A percentile compares a stretch with the other conserved stretches of the same genome.
Conservation (phyloP, 1,140 invertebrate genomes). For the Oryzaephilus surinamensis region DNA sequence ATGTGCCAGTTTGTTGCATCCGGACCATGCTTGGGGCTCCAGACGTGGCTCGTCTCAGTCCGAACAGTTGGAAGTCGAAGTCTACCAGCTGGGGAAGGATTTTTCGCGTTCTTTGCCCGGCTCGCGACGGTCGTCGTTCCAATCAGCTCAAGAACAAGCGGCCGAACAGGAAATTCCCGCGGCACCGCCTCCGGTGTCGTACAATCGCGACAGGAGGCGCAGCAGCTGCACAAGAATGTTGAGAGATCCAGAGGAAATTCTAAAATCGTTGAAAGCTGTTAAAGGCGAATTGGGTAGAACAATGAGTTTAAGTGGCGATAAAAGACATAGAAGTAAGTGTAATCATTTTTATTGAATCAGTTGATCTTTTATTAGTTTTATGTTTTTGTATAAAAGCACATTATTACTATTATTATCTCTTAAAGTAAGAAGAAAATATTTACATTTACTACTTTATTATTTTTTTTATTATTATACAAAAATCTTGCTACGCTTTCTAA, state of each 20-base stretch:
- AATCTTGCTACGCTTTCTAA: constrained; percentile 14
- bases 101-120: constrained; percentile 76
- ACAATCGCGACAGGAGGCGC: constrained; percentile 57
- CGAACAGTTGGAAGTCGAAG: constrained; percentile 72
- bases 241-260: constrained; percentile 70
- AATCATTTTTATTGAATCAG: no score
- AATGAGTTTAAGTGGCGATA: constrained; percentile 58
- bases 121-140: constrained; percentile 71
- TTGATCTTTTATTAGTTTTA: no score
- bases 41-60: constrained; percentile 74
- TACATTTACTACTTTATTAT: no score
- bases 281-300: constrained; percentile 69
- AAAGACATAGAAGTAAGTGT: constrained; percentile 55
- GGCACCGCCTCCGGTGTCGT: constrained; percentile 43
- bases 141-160: constrained; percentile 47
- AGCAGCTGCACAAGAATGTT: constrained; percentile 60
- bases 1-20: constrained; percentile 63
- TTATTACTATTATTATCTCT: no score
- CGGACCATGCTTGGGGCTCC: constrained; percentile 73
- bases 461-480: no score
- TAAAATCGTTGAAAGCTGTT: constrained; percentile 64
- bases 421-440: no score
- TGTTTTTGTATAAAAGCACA: no score
- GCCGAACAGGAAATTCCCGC: constrained; percentile 33
- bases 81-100: constrained; percentile 73